Evolutionary conservation across 2,888 invertebrate species (phyloP).

Genomic region (Microdon myrmicae): DNA sequence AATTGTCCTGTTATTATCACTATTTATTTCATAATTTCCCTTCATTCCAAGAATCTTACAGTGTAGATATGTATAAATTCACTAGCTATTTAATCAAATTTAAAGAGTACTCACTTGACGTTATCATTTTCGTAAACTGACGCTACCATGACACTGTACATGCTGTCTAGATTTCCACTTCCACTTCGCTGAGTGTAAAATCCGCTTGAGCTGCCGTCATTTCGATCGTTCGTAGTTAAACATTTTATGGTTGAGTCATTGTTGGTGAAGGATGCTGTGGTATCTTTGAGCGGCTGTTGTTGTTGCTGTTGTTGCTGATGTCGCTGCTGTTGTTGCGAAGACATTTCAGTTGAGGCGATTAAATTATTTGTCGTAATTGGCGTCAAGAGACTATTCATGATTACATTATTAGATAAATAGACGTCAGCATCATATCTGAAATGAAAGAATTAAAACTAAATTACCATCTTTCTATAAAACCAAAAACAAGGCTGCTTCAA

Average conservation of each 20-base stretch:
- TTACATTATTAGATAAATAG: slow-evolving; percentile 3
- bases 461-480: no score
- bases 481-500: no score
- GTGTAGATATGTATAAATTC: no score
- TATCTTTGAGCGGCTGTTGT: slow-evolving; percentile 10
- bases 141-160: slow-evolving; percentile 63
- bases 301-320: slow-evolving; percentile 22
- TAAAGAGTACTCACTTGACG: slow-evolving; percentile 60
- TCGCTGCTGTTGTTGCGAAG: slow-evolving; percentile 13
- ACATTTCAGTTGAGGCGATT: no score
- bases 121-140: slow-evolving; percentile 60
- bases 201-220: slow-evolving; percentile 56
- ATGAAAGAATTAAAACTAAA: no score
- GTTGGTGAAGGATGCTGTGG: slow-evolving; percentile 31
- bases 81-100: no score
- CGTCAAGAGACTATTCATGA: slow-evolving; percentile 1
- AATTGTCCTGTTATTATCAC: no score
- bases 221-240: slow-evolving; percentile 53
- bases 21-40: no score
- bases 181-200: slow-evolving; percentile 53
- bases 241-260: slow-evolving; percentile 59
- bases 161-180: slow-evolving; percentile 57
- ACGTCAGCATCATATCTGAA: slow-evolving; percentile 20
- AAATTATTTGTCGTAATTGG: slow-evolving; percentile 10
- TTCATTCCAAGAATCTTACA: no score